A percentile compares a stretch with the other conserved stretches of the same genome.
Conservation (phyloP, 2,113 vertebrate species). For the Peucedramus taeniatus region DNA sequence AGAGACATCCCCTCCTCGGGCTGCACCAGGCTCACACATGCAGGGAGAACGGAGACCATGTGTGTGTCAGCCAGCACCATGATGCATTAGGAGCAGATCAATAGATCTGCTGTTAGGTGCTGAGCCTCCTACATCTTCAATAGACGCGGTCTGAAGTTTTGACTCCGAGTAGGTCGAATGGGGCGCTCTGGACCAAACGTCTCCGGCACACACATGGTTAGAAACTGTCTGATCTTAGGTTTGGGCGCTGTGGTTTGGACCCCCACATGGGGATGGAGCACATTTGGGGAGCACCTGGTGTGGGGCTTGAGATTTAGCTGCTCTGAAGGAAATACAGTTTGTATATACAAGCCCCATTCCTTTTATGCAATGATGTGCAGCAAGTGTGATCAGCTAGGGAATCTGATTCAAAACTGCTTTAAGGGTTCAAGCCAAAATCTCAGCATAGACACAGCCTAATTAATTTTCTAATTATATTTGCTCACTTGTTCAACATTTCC, state of each 20-base stretch:
- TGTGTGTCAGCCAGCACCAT: neutral
- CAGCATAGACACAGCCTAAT: neutral
- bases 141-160: neutral
- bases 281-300: slow-evolving; percentile 7
- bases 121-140: neutral
- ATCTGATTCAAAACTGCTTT: neutral
- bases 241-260: neutral
- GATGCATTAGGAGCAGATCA: neutral
- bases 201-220: neutral
- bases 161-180: neutral
- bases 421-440: neutral
- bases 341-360: neutral
- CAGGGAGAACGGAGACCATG: neutral
- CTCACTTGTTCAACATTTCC: neutral
- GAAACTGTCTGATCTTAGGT: neutral
- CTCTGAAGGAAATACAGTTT: neutral
- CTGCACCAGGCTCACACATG: neutral
- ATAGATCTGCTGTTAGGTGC: neutral
- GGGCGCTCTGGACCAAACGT: neutral
- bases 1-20: neutral
- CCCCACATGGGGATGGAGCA: neutral
- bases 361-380: neutral
- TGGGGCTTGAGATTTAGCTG: neutral
- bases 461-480: neutral
- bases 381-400: neutral